Evolutionary conservation across 2,888 invertebrate genomes (phyloP).

Genomic region (Oscheius onirici): DNA sequence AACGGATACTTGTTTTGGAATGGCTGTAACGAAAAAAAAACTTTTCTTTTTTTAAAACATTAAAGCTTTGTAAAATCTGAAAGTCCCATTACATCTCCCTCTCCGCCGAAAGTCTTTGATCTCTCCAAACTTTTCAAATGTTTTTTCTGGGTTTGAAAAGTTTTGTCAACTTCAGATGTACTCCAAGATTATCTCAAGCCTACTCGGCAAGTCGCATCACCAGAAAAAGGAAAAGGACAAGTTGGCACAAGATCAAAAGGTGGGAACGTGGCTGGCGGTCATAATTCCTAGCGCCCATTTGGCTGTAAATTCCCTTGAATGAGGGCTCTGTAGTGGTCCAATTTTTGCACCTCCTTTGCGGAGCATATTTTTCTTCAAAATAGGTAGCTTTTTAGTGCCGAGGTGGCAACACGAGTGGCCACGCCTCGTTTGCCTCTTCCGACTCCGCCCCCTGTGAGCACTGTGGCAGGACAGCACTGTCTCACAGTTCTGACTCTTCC

Average conservation of each 20-base stretch:
- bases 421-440: constrained; percentile 5
- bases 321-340: neutral
- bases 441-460: constrained; percentile 32
- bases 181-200: constrained; percentile 23
- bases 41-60: neutral
- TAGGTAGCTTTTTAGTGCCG: neutral
- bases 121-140: neutral
- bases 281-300: neutral
- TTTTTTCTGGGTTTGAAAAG: neutral
- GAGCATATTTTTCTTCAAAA: neutral
- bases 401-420: constrained; percentile 6
- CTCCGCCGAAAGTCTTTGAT: neutral
- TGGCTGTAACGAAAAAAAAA: too few relatives aligned
- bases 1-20: too few relatives aligned
- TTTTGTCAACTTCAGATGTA: constrained; percentile 22
- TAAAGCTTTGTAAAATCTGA: neutral
- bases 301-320: neutral
- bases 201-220: constrained; percentile 14
- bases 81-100: neutral
- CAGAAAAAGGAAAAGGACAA: constrained; percentile 11
- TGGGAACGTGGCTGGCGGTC: constrained; percentile 3
- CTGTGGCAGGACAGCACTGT: constrained; percentile 9
- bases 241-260: constrained; percentile 2
- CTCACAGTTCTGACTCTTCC: neutral
- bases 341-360: neutral